Evolutionary conservation across 2,113 vertebrate species (phyloP).

Genomic region (Mesoclemmys tuberculata): DNA sequence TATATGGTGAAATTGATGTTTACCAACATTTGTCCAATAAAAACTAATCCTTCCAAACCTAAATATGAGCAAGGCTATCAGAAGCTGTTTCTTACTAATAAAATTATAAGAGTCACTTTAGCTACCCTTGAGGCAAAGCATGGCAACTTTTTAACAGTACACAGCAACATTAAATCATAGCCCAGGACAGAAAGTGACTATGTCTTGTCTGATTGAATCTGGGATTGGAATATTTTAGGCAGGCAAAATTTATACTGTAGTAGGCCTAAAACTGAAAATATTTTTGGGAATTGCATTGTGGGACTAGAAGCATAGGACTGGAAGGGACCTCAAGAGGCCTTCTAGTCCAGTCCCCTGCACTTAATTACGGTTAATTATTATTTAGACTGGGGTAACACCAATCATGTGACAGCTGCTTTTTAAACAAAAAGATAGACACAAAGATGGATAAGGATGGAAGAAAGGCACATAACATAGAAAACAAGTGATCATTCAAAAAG

Average conservation of each 20-base stretch:
- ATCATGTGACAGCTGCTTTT: background rate
- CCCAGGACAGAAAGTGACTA: background rate
- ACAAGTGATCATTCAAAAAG: background rate
- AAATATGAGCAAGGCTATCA: no score
- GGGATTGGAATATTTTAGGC: background rate
- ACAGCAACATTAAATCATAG: background rate
- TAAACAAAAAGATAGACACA: background rate
- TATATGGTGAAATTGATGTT: no score
- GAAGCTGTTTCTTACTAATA: background rate
- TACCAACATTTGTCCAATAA: no score
- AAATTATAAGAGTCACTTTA: background rate
- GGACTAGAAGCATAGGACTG: no score
- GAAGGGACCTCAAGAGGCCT: no score
- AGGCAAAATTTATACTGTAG: background rate
- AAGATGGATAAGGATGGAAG: background rate
- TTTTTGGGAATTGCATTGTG: background rate
- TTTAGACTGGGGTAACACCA: background rate
- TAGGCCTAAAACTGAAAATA: background rate
- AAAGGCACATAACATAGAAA: background rate
- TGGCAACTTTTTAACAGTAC: background rate
- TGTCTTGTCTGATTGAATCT: background rate
- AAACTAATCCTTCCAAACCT: no score
- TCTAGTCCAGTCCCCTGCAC: background rate
- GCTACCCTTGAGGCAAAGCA: background rate
- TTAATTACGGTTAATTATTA: no score